Evolutionary conservation across 2,113 vertebrate species (phyloP), one percentile per base, ranked within the genome.

Genomic region (Myxocyprinus asiaticus): DNA sequence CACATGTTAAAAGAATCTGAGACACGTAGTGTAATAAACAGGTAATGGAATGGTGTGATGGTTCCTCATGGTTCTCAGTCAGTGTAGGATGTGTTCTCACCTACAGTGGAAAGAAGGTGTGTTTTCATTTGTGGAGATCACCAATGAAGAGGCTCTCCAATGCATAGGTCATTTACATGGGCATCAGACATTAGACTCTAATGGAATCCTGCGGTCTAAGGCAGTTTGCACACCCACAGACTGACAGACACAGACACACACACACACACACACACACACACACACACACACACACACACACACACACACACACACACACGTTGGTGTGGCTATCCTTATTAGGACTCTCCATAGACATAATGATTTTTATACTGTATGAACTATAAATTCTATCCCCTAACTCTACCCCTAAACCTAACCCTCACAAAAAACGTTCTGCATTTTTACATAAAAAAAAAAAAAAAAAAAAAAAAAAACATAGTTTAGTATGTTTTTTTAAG

Each of bases 1-100:
- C 5, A n/a, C 47, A 76, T 65, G 74, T 65, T 76, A 76, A 76
- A 76, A 76, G 48, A 61, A 64, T 76, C 62, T 76, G 50, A 63
- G 58, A 63, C 0, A 1, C 65, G 59, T 76, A 48, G 65, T 76
- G 7, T 48, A 65, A 4, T 0, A 3, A 7, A 55, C 53, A 66
- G 65, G 74, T 11, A 63, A 74, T 50, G 59, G 44, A 53, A 64
- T 64, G 62, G 62, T 76, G 22, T 7, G 33, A 65, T 7, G 14
- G 62, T 15, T 66, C 61, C 55, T 64, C 50, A 17, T 76, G 62
- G 33, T 76, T 55, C 74, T 76, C 22, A 9, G 62, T 14, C 33
- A 53, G 61, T 62, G 15, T 76, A 15, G 74, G 62, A 11, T 76
- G 74, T 66, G 74, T 66, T 76, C 61, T 64, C 74, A 76, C 62